Base-by-base conservation (phyloP, 2,888 invertebrate genomes). In the Microctonus aethiopoides region DNA sequence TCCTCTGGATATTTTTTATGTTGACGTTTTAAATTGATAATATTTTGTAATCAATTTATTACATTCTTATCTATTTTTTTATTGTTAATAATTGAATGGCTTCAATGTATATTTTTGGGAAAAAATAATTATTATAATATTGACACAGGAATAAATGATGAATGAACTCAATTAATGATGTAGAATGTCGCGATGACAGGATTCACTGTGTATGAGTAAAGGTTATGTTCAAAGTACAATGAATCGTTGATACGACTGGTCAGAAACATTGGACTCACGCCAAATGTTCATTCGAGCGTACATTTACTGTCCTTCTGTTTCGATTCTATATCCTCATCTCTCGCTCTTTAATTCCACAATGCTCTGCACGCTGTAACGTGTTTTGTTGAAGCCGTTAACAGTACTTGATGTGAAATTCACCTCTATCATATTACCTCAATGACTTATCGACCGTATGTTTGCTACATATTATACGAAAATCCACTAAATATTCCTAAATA, bases 221-320 rank as follows among this genome's bases (percentile, higher is more conserved):
- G 68, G 66, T 36, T 60, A 72, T 67, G 72, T 64, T 74, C 73
- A 69, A 75, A 72, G 75, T 76, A 79, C 73, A 66, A 80, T 78
- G 82, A 81, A 77, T 79, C 77, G 81, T 72, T 73, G 76, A 77
- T 73, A 68, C 76, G 77, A 64, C 77, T 73, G 75, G 77, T 75
- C 77, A 79, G 77, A 80, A 82, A 72, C 72, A 73, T 75, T 82
- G 81, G 81, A 78, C 75, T 74, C 72, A 75, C 75, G 81, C 81
- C 81, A 82, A 78, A 57, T 34, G 39, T 10, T 34, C 36, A 46
- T 16, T 7, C 46, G 5, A 46, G 46, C 16, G 46, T n/a, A 7
- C 9, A 46, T 46, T 46, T 20, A 46, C 7, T 46, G 16, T 16
- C 46, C 46, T 46, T 46, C 52, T 61, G 75, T 75, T 41, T 11